A percentile compares a stretch with the other conserved stretches of the same genome.
phyloP scores from a whole-genome alignment of 2,113 vertebrate species.

The Corythoichthys intestinalis region DNA sequence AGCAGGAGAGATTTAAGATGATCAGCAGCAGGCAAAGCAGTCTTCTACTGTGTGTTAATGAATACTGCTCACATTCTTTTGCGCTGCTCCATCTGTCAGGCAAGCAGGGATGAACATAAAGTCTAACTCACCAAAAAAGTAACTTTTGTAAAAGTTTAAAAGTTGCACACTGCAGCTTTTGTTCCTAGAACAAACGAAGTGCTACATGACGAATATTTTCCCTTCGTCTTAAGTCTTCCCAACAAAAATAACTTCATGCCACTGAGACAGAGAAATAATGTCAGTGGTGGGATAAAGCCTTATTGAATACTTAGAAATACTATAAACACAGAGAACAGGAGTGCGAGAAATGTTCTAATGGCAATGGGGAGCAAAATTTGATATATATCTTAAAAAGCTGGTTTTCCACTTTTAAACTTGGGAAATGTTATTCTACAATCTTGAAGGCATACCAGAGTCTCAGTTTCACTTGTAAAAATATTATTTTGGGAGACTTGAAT shows the following conservation, averaged over 20 bases:
- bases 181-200: slow-evolving; percentile 14
- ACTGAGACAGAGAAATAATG: slow-evolving; percentile 33
- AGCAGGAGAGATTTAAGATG: slow-evolving; percentile 56
- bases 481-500: neutral
- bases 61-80: slow-evolving; percentile 45
- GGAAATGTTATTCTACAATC: slow-evolving; percentile 19
- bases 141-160: slow-evolving; percentile 26
- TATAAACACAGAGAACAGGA: slow-evolving; percentile 17
- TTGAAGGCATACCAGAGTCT: neutral
- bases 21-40: slow-evolving; percentile 56
- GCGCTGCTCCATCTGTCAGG: slow-evolving; percentile 60
- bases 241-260: slow-evolving; percentile 47
- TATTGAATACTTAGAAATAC: slow-evolving; percentile 16
- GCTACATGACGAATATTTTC: slow-evolving; percentile 37
- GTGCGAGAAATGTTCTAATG: slow-evolving; percentile 31
- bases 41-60: slow-evolving; percentile 55
- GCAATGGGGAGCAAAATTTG: slow-evolving; percentile 22
- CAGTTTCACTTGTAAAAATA: neutral
- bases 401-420: slow-evolving; percentile 29
- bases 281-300: slow-evolving; percentile 25
- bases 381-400: slow-evolving; percentile 43
- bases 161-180: slow-evolving; percentile 6
- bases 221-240: slow-evolving; percentile 23
- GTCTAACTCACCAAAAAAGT: slow-evolving; percentile 37
- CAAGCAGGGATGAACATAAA: slow-evolving; percentile 43